A percentile compares a stretch with the other conserved stretches of the same genome.
These are phyloP conservation scores for Apodemia hepburni DNA, from an alignment of 2,888 invertebrate genomes.

Conservation along the genomic window DNA sequence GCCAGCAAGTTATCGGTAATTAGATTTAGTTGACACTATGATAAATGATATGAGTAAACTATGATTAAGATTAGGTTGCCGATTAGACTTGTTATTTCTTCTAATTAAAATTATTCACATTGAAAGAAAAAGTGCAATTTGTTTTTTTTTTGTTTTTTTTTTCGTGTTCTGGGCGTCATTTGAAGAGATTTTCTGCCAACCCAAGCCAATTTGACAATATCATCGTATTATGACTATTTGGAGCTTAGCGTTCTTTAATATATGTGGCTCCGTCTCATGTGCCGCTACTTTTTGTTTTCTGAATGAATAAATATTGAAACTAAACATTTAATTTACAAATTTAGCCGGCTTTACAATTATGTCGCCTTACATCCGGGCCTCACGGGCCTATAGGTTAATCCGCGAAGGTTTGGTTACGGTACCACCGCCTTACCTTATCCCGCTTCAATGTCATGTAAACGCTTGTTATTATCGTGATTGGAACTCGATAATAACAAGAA, in stretches of 20 bases:
- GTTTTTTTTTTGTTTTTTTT: neutral
- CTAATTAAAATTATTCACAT: neutral
- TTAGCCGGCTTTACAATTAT: too few species aligned
- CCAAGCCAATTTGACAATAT: neutral
- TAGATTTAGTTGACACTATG: neutral
- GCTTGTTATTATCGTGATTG: neutral
- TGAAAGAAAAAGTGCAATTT: neutral
- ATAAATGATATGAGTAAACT: neutral
- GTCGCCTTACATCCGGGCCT: too few species aligned
- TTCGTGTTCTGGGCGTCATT: neutral
- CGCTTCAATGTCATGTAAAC: neutral
- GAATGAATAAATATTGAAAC: too few species aligned
- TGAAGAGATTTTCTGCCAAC: neutral
- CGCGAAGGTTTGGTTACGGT: too few species aligned
- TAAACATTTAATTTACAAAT: too few species aligned
- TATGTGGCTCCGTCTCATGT: neutral
- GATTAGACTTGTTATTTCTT: neutral
- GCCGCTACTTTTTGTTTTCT: too few species aligned
- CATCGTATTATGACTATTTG: neutral
- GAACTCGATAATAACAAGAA: too few species aligned
- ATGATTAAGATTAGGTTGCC: neutral
- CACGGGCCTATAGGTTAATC: too few species aligned
- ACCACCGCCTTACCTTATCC: neutral
- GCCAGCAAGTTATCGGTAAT: neutral
- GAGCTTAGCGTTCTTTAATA: neutral